A percentile compares a stretch with the other conserved stretches of the same genome.
Conservation (phyloP, 2,888 invertebrate species). For the Ellobium chinense region DNA sequence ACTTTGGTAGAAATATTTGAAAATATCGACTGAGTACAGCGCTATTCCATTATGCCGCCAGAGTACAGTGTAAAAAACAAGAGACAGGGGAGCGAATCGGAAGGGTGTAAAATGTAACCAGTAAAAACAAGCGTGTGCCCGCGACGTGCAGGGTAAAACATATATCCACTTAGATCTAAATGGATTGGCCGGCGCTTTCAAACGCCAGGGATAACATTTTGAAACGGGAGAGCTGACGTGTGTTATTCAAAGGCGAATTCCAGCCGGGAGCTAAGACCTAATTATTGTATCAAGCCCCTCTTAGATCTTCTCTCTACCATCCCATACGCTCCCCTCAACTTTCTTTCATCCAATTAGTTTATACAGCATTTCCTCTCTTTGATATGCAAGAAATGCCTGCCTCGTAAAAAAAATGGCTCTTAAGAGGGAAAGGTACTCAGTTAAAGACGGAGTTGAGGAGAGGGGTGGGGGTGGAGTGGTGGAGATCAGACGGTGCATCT, state of each 20-base stretch:
- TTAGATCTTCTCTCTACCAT: background rate
- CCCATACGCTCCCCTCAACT: background rate
- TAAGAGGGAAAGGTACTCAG: too few relatives aligned
- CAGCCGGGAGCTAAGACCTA: background rate
- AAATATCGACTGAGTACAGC: too few relatives aligned
- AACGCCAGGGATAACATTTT: slow-evolving; percentile 20
- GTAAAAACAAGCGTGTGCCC: background rate
- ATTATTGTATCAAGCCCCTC: background rate
- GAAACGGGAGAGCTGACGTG: slow-evolving; percentile 22
- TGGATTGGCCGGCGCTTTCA: slow-evolving; percentile 31
- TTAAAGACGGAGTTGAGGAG: too few relatives aligned
- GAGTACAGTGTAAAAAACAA: too few relatives aligned
- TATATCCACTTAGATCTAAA: slow-evolving; percentile 30
- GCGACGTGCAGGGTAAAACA: slow-evolving; percentile 34
- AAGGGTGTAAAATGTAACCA: slow-evolving; percentile 27
- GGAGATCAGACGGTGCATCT: too few relatives aligned
- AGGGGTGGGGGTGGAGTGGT: too few relatives aligned
- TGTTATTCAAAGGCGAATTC: slow-evolving; percentile 10
- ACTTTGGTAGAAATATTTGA: too few relatives aligned
- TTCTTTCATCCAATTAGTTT: background rate
- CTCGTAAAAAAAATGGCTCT: too few relatives aligned
- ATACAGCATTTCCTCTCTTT: background rate
- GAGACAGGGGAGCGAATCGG: too few relatives aligned
- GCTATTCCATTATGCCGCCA: too few relatives aligned
- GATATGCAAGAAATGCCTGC: background rate